These are phyloP conservation scores for Ochropleura plecta DNA, from an alignment of 2,888 invertebrate species.

Conservation along the genomic window DNA sequence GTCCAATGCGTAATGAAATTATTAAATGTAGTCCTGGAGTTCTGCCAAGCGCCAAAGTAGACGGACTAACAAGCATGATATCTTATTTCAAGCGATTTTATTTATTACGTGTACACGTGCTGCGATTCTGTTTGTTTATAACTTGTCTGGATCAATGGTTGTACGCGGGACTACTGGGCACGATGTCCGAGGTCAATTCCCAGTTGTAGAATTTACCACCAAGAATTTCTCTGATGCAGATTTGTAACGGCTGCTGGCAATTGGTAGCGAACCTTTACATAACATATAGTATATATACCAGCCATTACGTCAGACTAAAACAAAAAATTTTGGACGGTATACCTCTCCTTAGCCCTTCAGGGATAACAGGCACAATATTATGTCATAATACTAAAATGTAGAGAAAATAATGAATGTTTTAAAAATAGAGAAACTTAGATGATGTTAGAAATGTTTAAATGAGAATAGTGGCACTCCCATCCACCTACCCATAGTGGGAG, in stretches of 20 bases:
- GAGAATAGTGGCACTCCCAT: no score
- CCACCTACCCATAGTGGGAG: no score
- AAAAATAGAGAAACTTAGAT: not conserved
- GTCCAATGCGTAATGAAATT: conserved; percentile 30
- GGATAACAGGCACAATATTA: no score
- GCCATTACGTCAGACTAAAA: no score
- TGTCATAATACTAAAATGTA: no score
- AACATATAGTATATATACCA: no score
- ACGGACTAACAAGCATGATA: not conserved
- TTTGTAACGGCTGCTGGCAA: not conserved
- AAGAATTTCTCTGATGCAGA: not conserved
- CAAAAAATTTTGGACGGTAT: no score
- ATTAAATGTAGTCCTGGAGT: conserved; percentile 30
- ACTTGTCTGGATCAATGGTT: not conserved
- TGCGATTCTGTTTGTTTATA: not conserved
- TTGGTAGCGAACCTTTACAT: no score
- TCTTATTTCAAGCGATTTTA: conserved; percentile 20
- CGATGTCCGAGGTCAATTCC: not conserved
- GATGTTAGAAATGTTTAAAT: no score
- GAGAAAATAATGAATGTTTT: not conserved
- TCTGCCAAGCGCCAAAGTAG: conserved; percentile 27
- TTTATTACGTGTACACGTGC: not conserved
- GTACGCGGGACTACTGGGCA: not conserved
- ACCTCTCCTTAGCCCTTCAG: no score
- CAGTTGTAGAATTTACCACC: not conserved